These are phyloP conservation scores for Karalla daura DNA, from an alignment of 2,797 vertebrate genomes.

Conservation along the genomic window DNA sequence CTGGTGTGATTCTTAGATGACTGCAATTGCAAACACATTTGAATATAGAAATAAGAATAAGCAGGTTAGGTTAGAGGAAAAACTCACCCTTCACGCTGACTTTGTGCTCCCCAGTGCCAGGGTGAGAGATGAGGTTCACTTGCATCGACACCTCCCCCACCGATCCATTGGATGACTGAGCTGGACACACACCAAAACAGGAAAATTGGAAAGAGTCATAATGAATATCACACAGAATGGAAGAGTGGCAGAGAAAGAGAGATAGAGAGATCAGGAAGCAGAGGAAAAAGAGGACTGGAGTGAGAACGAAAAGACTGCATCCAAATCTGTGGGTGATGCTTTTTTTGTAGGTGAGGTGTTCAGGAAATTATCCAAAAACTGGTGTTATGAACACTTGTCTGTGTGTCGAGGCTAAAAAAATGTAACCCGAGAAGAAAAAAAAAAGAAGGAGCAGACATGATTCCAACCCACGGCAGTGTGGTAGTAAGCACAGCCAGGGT, in stretches of 20 bases:
- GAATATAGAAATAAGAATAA: slow-evolving; percentile 30
- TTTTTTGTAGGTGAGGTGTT: slow-evolving; percentile 26
- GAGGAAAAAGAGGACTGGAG: slow-evolving; percentile 2
- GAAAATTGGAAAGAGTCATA: slow-evolving; percentile 62
- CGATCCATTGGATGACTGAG: slow-evolving; percentile 87
- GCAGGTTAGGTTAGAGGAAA: slow-evolving; percentile 17
- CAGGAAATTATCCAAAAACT: slow-evolving; percentile 41
- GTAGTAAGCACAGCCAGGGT: slow-evolving; percentile 30
- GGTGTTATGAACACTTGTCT: slow-evolving; percentile 29
- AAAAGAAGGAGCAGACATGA: slow-evolving; percentile 29
- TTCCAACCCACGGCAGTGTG: slow-evolving; percentile 33
- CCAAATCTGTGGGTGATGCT: slow-evolving; percentile 38
- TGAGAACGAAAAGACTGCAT: slow-evolving; percentile 23
- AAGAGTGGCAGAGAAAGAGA: slow-evolving; percentile 25
- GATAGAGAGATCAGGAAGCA: slow-evolving; percentile 8
- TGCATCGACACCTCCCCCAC: slow-evolving; percentile 96
- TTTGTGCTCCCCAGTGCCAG: slow-evolving; percentile 97
- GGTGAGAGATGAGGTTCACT: slow-evolving; percentile 92
- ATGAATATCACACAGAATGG: slow-evolving; percentile 42
- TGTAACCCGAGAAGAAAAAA: slow-evolving; percentile 28
- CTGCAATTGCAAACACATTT: slow-evolving; percentile 34
- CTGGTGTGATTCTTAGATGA: slow-evolving; percentile 15
- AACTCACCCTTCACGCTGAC: slow-evolving; percentile 90
- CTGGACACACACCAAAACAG: slow-evolving; percentile 82
- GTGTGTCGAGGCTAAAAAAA: slow-evolving; percentile 33